Evolutionary conservation across 2,888 invertebrate genomes (phyloP).

Genomic region (Hemistola chrysoprasaria): DNA sequence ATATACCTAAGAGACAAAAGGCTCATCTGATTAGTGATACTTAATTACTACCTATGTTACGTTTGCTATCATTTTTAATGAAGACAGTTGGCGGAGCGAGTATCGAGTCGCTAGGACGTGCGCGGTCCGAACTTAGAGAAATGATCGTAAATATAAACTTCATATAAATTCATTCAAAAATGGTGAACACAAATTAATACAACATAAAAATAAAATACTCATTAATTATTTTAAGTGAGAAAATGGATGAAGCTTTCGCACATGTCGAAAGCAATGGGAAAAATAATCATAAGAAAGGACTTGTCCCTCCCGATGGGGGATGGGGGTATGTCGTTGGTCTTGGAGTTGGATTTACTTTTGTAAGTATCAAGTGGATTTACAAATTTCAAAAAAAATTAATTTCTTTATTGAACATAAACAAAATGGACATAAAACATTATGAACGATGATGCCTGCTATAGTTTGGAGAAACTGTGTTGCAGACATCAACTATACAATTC

Average conservation of each 20-base stretch:
- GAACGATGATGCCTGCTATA: too few relatives aligned
- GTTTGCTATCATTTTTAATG: slow-evolving; percentile 9
- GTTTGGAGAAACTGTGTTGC: too few relatives aligned
- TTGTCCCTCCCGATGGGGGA: slow-evolving; percentile 87
- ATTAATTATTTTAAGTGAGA: slow-evolving; percentile 16
- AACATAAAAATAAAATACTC: slow-evolving; percentile 8
- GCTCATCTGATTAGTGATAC: slow-evolving; percentile 11
- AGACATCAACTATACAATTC: too few relatives aligned
- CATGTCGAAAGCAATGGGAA: slow-evolving; percentile 51
- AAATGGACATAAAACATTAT: too few relatives aligned
- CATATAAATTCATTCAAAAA: background rate
- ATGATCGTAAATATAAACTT: slow-evolving; percentile 10
- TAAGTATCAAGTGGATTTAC: slow-evolving; percentile 71
- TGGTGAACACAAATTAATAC: slow-evolving; percentile 9
- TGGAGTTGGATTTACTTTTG: slow-evolving; percentile 88
- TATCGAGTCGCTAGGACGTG: slow-evolving; percentile 43
- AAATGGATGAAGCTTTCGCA: slow-evolving; percentile 76
- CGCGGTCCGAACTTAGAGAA: slow-evolving; percentile 23
- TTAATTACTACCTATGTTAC: slow-evolving; percentile 3
- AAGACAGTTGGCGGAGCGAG: slow-evolving; percentile 36
- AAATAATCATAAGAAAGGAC: slow-evolving; percentile 40
- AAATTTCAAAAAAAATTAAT: too few relatives aligned
- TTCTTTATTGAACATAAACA: too few relatives aligned
- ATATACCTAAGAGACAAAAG: too few relatives aligned
- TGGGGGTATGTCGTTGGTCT: slow-evolving; percentile 91